Base-by-base conservation (phyloP, 2,797 vertebrate genomes). In the Oreortyx pictus region DNA sequence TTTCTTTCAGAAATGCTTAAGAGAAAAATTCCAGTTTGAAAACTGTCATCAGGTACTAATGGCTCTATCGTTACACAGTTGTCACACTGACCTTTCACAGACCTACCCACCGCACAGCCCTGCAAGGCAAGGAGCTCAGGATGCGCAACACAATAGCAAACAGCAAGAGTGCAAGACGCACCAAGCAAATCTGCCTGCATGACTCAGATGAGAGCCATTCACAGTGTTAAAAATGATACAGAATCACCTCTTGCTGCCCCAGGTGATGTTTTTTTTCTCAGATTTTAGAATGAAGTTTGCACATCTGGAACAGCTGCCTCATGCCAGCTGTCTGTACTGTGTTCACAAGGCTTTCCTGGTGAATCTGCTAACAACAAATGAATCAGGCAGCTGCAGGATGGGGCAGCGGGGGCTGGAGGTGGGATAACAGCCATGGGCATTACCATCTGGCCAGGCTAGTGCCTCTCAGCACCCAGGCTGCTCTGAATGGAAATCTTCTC, bases 21-120 rank as follows among this genome's bases (percentile, higher is more conserved):
- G 85, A 92, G 89, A 94, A 95, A 82, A 97, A 94, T 91, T 75
- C 85, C 25, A 39, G 68, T 31, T 27, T 92, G 90, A 96, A 96
- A 97, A 97, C 95, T 93, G 86, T 89, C 68, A 0, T 86, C 92
- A 76, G 72, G 71, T 65, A 65, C 85, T 88, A 96, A 93, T 87
- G 84, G 74, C 79, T 88, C 25, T 88, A 94, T 97, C 92, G 93
- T 94, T 96, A 95, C 71, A 91, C 39, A 13, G 39, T 39, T 13
- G 39, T 39, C 39, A 39, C 73, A 59, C 17, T 96, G 95, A 96
- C 92, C 95, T 96, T 97, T 96, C 67, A 78, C 31, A 46, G 87
- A 67, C 10, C 49, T 60, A 75, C 67, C 18, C 76, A 22, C 29
- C 33, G 56, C 66, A 93, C 4, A 4, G 33, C 31, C 61, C 91